Conservation (phyloP, 2,113 vertebrate genomes). For the Prunella himalayana region DNA sequence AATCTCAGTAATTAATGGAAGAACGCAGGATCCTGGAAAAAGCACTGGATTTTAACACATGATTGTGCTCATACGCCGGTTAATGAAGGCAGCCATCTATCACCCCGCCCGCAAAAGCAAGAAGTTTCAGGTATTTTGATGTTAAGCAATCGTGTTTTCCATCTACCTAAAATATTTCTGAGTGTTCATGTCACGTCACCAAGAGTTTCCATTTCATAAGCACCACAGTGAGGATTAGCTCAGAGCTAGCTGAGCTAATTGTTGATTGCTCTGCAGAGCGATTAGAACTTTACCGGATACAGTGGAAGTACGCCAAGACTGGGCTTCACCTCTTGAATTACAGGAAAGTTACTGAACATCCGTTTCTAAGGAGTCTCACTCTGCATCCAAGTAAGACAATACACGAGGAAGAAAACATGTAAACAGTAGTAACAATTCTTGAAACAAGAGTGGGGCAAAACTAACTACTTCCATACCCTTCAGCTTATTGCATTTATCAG, state of each 20-base stretch:
- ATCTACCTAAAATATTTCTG: background rate
- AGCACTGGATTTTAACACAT: background rate
- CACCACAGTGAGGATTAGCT: background rate
- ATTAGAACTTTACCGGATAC: background rate
- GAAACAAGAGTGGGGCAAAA: background rate
- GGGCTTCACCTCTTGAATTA: background rate
- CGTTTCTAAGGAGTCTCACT: background rate
- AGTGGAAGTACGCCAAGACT: background rate
- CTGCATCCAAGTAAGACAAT: background rate
- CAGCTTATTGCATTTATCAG: constrained; percentile 73
- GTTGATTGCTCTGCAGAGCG: background rate
- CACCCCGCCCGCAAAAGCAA: background rate
- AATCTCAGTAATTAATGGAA: background rate
- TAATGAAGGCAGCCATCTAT: background rate
- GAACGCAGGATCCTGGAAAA: background rate
- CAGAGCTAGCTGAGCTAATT: background rate
- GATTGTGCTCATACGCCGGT: background rate
- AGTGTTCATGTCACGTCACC: background rate
- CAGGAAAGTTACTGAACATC: background rate
- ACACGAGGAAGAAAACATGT: background rate
- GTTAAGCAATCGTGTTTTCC: background rate
- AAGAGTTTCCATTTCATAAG: background rate
- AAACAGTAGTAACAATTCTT: background rate
- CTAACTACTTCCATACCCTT: constrained; percentile 77
- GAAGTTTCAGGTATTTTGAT: background rate